Conservation (phyloP, 2,113 vertebrate species). For the Diphyllodes magnificus region DNA sequence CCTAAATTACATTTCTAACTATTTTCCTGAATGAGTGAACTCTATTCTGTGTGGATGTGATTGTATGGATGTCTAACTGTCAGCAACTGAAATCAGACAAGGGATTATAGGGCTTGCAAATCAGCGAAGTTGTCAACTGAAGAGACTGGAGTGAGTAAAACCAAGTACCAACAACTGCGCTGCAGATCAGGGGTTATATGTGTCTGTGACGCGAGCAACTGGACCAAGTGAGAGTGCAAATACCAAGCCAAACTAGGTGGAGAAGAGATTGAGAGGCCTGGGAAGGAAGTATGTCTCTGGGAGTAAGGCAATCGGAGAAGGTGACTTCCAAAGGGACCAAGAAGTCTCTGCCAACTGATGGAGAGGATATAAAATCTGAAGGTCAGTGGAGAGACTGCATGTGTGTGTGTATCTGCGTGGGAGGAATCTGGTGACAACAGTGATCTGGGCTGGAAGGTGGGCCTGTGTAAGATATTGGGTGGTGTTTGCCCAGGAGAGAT, state of each 20-base stretch:
- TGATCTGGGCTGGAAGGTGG: not conserved
- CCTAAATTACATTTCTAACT: not conserved
- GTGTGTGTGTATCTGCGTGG: not conserved
- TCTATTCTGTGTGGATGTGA: not conserved
- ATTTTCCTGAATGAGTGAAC: not conserved
- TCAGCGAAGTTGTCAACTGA: not conserved
- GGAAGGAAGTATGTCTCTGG: not conserved
- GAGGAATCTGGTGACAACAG: not conserved
- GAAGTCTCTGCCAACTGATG: not conserved
- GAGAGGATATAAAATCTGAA: not conserved
- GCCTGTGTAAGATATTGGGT: not conserved
- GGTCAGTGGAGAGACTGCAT: not conserved
- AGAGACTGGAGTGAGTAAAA: not conserved
- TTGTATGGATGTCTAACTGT: not conserved
- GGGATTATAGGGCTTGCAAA: not conserved
- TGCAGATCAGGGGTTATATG: not conserved
- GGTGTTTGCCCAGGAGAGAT: not conserved
- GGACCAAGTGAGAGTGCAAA: not conserved
- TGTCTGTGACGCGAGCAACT: fast-evolving
- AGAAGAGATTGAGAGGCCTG: not conserved
- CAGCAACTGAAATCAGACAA: not conserved
- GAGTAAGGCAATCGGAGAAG: not conserved
- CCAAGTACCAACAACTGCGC: not conserved
- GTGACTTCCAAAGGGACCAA: not conserved
- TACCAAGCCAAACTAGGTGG: not conserved